Evolutionary conservation across 2,888 invertebrate genomes (phyloP).

Genomic region (Trichacis sp.): DNA sequence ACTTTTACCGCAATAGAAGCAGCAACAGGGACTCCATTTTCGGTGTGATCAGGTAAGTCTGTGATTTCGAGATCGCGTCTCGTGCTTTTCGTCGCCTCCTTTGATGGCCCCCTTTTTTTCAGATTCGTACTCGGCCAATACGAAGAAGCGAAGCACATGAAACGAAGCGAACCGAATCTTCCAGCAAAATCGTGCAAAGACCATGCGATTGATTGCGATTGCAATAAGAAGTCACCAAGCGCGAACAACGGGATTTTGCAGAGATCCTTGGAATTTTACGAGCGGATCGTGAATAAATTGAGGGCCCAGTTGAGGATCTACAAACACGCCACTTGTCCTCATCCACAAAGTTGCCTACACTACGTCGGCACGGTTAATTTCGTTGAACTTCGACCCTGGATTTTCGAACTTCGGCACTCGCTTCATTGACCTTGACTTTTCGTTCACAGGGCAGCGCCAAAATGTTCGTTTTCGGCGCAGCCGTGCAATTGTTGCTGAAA

Average conservation of each 20-base stretch:
- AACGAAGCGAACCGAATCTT: constrained; percentile 1
- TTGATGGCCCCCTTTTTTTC: constrained; percentile 16
- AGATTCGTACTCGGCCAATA: constrained; percentile 75
- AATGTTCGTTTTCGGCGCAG: constrained; percentile 75
- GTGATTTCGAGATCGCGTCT: not conserved
- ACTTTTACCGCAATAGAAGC: constrained; percentile 73
- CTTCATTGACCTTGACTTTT: not conserved
- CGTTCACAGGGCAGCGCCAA: constrained; percentile 72
- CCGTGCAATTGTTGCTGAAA: constrained; percentile 74
- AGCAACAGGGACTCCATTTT: constrained; percentile 74
- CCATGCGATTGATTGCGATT: not conserved
- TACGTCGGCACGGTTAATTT: constrained; percentile 72
- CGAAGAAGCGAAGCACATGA: constrained; percentile 71
- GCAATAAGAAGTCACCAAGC: constrained; percentile 20
- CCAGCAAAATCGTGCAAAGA: constrained; percentile 20
- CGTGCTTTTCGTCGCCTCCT: not conserved
- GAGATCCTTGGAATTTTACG: constrained; percentile 69
- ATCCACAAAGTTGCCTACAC: constrained; percentile 74
- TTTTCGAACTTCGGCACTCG: not conserved
- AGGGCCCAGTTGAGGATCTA: constrained; percentile 66
- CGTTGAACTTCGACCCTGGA: too few species aligned
- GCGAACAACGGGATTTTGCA: constrained; percentile 63
- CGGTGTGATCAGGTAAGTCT: constrained; percentile 72
- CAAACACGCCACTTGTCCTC: constrained; percentile 73
- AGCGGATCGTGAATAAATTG: constrained; percentile 68